Percentiles rank a stretch among this genome's conserved stretches.
Evolutionary conservation across 37 sponge, comb jelly and placozoan genomes (phyloP).

Genomic region (Axinella damicornis): DNA sequence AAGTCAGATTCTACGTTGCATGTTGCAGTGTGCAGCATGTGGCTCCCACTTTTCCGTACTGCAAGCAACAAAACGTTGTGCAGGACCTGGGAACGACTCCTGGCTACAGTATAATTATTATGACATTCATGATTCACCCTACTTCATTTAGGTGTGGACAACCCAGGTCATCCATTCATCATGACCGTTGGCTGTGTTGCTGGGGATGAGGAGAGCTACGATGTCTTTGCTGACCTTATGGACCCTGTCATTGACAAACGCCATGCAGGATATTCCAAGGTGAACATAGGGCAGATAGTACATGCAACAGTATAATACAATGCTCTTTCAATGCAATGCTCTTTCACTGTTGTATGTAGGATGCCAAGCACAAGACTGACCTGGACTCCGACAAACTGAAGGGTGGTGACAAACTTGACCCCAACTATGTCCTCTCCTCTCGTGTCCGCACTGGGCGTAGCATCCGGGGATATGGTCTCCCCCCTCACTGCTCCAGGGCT

Average conservation of each 20-base stretch:
- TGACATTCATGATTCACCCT: not conserved
- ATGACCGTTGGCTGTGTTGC: slow-evolving; percentile 75
- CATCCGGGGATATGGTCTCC: slow-evolving; percentile 75
- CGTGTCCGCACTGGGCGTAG: slow-evolving; percentile 76
- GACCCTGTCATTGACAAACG: slow-evolving; percentile 63
- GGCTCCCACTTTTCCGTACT: no score
- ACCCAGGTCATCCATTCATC: slow-evolving; percentile 77
- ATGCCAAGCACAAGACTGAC: slow-evolving; percentile 74
- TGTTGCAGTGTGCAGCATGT: no score
- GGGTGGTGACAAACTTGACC: slow-evolving; percentile 64
- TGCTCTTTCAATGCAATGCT: no score
- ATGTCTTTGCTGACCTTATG: slow-evolving; percentile 58
- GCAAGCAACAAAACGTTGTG: no score
- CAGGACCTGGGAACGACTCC: no score
- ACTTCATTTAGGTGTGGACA: slow-evolving; percentile 60
- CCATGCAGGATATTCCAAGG: slow-evolving; percentile 58
- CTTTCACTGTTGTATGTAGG: no score
- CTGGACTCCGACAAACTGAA: slow-evolving; percentile 68
- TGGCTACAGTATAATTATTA: no score
- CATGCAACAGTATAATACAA: no score
- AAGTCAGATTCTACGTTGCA: no score
- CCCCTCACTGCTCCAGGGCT: slow-evolving; percentile 68
- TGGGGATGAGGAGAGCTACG: slow-evolving; percentile 74
- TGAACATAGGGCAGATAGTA: not conserved
- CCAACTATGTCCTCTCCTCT: slow-evolving; percentile 70